phyloP scores from a whole-genome alignment of 2,113 vertebrate genomes.

The Gracilinanus agilis region DNA sequence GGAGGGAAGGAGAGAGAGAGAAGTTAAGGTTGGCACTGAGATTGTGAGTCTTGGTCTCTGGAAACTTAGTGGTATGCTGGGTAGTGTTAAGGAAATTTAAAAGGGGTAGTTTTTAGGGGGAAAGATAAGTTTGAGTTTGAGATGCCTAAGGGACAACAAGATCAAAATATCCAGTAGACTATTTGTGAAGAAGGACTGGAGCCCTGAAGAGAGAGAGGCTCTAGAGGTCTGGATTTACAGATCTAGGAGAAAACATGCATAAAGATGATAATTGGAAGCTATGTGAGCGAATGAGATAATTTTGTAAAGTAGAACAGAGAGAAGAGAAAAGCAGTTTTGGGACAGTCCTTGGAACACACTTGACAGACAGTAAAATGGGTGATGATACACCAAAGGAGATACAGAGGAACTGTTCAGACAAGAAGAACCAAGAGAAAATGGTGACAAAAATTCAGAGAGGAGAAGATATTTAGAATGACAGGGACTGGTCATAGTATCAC shows the following conservation, averaged over 20 bases:
- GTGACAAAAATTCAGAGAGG: not conserved
- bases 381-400: not conserved
- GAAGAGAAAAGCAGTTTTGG: not conserved
- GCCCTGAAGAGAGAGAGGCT: not conserved
- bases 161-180: not conserved
- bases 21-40: not conserved
- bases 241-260: not conserved
- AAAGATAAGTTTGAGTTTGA: not conserved
- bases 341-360: not conserved
- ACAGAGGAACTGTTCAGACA: not conserved
- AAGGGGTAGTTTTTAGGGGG: not conserved
- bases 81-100: not conserved
- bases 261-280: not conserved
- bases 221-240: not conserved
- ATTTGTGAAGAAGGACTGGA: not conserved
- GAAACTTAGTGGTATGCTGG: not conserved
- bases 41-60: not conserved
- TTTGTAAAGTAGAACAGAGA: not conserved
- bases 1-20: not conserved
- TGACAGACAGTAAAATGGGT: not conserved
- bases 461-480: not conserved
- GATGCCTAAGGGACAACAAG: not conserved
- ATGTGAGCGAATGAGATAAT: not conserved
- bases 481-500: not conserved
- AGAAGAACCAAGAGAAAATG: not conserved